Percentiles rank a stretch among this genome's conserved stretches.
These are phyloP conservation scores for Dorcus parallelipipedus DNA, from an alignment of 2,888 invertebrate genomes.

Conservation along the genomic window DNA sequence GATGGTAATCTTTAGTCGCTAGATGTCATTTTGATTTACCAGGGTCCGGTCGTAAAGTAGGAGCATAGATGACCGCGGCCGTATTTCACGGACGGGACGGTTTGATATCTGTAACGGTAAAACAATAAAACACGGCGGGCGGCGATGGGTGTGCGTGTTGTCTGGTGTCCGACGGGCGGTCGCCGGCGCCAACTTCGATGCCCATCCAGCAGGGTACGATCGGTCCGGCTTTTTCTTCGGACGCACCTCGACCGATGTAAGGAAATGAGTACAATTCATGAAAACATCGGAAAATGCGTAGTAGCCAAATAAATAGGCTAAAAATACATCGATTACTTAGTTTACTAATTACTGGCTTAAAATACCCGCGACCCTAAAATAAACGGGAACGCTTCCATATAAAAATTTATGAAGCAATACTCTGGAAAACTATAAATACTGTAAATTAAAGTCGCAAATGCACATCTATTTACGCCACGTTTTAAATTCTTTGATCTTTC, in stretches of 20 bases:
- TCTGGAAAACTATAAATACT: too few relatives aligned
- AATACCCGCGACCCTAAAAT: background rate
- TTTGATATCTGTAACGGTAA: constrained; percentile 48
- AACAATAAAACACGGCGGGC: constrained; percentile 51
- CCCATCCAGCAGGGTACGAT: background rate
- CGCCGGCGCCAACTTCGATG: constrained; percentile 41
- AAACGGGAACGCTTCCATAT: too few relatives aligned
- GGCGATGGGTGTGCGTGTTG: constrained; percentile 46
- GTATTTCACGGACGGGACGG: constrained; percentile 30
- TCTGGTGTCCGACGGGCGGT: constrained; percentile 46
- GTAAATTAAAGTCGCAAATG: too few relatives aligned
- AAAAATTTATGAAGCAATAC: too few relatives aligned
- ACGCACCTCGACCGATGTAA: background rate
- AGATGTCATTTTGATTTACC: constrained; percentile 36
- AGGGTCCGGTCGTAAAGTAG: constrained; percentile 20
- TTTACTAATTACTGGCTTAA: background rate
- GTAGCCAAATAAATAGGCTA: background rate
- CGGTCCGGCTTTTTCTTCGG: background rate
- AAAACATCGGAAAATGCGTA: too few relatives aligned
- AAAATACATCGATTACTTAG: background rate
- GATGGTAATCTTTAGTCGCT: constrained; percentile 12
- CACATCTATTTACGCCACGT: too few relatives aligned
- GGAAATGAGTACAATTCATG: too few relatives aligned
- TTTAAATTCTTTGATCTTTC: too few relatives aligned
- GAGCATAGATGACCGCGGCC: constrained; percentile 15